Base-by-base conservation (phyloP, 2,797 vertebrate species). In the Phrynocephalus guinanensis region DNA sequence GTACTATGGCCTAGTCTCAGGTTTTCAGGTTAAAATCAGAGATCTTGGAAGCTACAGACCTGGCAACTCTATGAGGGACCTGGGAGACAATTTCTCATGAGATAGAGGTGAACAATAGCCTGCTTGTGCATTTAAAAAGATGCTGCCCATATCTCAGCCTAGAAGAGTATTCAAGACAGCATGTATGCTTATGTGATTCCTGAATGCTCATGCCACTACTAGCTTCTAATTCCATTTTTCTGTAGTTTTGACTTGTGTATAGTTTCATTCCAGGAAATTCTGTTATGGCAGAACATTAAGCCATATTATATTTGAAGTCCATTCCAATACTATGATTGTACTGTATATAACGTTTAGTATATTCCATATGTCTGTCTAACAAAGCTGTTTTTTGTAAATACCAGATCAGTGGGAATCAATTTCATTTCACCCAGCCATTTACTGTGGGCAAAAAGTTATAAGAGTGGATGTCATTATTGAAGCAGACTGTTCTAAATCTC, bases 401-500 rank as follows among this genome's bases (percentile, higher is more conserved):
- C 13, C n/a, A 84, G 75, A 1, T 8, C 83, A 86, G 28, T 56
- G 70, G 50, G 6, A 90, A 82, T 83, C 82, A 67, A 52, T 13
- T 88, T 87, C 24, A 89, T 73, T 90, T 67, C 63, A 85, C 75
- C 82, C 6, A 71, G 20, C 3, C 81, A 4, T 88, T 87, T 79
- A 5, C 8, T 90, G 48, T 56, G 79, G 90, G 80, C 33, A 11
- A 24, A 85, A 79, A 91, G 92, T 94, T 92, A 91, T 63, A 82
- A 83, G 60, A 56, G 84, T 6, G 0, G 0, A 48, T 44, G 30
- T 1, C 0, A 0, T 83, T 93, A 84, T 90, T 84, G 68, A 94
- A 94, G 90, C 26, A 86, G 0, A 52, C 28, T 83, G 66, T 82
- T 94, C 91, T 94, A 92, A 91, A 79, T 73, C 91, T 92, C 80